These are phyloP conservation scores for Mus pahari DNA, from an alignment of 2,113 vertebrate genomes.

Conservation along the genomic window DNA sequence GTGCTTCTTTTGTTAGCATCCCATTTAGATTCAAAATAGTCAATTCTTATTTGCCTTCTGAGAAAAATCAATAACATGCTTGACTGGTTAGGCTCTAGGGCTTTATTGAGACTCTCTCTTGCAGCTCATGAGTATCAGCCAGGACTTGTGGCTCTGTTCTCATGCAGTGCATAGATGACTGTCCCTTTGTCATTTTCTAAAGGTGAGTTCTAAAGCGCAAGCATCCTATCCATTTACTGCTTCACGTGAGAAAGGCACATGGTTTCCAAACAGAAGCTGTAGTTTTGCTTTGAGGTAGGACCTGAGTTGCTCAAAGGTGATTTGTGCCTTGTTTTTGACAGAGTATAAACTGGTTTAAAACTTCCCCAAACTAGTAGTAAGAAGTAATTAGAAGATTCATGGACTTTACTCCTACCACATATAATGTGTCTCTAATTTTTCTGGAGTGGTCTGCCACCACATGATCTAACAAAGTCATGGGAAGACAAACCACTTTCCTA, in stretches of 20 bases:
- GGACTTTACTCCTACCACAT: background rate
- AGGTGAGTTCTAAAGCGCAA: background rate
- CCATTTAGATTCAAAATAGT: background rate
- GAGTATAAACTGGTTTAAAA: background rate
- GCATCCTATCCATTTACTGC: background rate
- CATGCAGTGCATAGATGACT: background rate
- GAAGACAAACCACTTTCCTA: background rate
- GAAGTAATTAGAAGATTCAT: background rate
- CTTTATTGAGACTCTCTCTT: background rate
- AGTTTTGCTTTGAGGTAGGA: slow-evolving; percentile 8
- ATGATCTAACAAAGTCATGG: slow-evolving; percentile 2
- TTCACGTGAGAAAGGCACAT: background rate
- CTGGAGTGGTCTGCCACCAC: background rate
- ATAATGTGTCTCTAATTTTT: background rate
- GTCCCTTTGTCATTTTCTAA: background rate
- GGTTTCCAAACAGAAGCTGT: background rate
- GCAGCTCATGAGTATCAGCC: background rate
- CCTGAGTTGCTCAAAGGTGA: background rate
- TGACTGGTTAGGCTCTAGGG: background rate
- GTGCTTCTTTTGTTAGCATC: background rate
- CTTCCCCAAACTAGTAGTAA: background rate
- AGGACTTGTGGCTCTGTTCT: background rate
- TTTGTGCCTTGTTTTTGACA: slow-evolving; percentile 19
- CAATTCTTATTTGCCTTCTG: background rate
- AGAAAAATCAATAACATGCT: background rate